phyloP scores from a whole-genome alignment of 2,888 invertebrate genomes.

The Choreutis nemorana region DNA sequence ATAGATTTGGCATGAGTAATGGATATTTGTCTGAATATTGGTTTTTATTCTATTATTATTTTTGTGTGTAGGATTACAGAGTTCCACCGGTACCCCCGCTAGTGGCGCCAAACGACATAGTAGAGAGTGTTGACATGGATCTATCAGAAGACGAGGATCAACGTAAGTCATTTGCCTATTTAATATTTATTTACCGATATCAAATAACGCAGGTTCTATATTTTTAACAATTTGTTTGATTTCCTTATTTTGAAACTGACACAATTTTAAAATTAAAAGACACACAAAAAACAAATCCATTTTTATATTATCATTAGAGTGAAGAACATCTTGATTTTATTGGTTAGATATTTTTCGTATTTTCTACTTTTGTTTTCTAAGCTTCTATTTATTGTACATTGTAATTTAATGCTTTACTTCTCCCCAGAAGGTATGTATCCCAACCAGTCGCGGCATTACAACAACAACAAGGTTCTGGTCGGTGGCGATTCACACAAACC shows the following conservation, averaged over 20 bases:
- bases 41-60: conserved; percentile 6
- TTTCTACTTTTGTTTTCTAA: conserved; percentile 1
- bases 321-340: no score
- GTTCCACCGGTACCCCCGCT: conserved; percentile 52
- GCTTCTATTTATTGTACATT: conserved; percentile 2
- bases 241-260: background rate
- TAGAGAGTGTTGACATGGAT: conserved; percentile 87
- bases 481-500: conserved; percentile 41
- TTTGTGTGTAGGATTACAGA: conserved; percentile 56
- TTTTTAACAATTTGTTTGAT: background rate
- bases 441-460: conserved; percentile 36
- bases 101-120: conserved; percentile 69
- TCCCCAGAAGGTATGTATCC: conserved; percentile 42
- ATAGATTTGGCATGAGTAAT: no score
- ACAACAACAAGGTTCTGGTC: conserved; percentile 54
- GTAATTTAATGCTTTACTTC: background rate
- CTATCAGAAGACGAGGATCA: conserved; percentile 81
- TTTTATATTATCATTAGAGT: no score
- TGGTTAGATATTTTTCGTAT: background rate
- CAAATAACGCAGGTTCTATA: no score
- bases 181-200: conserved; percentile 5
- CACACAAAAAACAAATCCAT: no score
- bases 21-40: conserved; percentile 2
- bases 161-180: conserved; percentile 26
- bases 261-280: background rate